Evolutionary conservation across 2,797 vertebrate species (phyloP).

Genomic region (Psittacula echo): DNA sequence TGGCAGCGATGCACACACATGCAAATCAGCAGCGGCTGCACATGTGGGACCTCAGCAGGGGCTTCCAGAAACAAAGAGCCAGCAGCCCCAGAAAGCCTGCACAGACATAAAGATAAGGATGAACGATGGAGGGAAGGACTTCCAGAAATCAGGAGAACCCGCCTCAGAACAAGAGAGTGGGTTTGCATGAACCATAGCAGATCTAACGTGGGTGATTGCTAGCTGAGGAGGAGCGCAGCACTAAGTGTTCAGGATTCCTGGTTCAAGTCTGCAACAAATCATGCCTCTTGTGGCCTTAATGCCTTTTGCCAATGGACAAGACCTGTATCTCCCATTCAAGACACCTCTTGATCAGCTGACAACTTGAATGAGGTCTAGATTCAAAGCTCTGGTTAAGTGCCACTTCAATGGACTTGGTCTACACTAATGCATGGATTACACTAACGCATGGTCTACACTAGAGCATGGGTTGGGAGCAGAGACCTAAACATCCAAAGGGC

Average conservation of each 20-base stretch:
- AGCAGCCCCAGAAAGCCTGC: not conserved
- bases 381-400: not conserved
- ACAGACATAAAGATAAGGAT: not conserved
- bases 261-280: not conserved
- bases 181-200: not conserved
- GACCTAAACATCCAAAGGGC: not conserved
- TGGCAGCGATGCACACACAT: not conserved
- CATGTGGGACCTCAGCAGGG: not conserved
- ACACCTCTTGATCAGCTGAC: not conserved
- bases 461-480: accelerated
- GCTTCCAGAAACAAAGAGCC: not conserved
- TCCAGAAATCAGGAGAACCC: not conserved
- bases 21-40: not conserved
- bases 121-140: not conserved
- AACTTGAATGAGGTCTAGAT: not conserved
- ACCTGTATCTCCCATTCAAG: not conserved
- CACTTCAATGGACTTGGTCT: not conserved
- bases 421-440: too few relatives aligned
- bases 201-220: accelerated
- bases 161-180: accelerated
- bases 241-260: not conserved
- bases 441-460: not conserved
- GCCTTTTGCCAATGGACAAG: not conserved
- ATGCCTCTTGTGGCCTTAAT: not conserved
- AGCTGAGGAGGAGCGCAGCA: accelerated